phyloP scores from a whole-genome alignment of 2,797 vertebrate genomes.

The Pseudochromis fuscus region DNA sequence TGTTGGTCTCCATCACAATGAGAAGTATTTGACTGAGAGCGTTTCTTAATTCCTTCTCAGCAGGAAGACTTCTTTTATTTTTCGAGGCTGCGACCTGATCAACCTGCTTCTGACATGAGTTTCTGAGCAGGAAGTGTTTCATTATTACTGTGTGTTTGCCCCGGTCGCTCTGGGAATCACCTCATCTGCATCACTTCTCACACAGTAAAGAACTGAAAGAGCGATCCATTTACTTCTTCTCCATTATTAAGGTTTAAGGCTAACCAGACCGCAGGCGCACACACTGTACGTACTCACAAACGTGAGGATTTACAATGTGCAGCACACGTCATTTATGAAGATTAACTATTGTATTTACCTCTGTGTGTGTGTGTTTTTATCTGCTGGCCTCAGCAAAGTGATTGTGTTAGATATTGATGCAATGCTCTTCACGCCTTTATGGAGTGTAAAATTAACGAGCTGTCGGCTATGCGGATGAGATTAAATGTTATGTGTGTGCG shows the following conservation, averaged over 20 bases:
- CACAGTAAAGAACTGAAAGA: not conserved
- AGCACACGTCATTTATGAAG: slow-evolving; percentile 55
- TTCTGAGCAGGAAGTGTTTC: slow-evolving; percentile 28
- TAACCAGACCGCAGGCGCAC: not conserved
- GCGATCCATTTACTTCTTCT: not conserved
- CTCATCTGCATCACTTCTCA: not conserved
- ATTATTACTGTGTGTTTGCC: not conserved
- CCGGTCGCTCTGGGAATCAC: slow-evolving; percentile 12
- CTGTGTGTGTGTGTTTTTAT: slow-evolving; percentile 53
- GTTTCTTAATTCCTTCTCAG: slow-evolving; percentile 46
- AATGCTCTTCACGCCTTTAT: slow-evolving; percentile 73
- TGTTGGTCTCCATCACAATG: not conserved
- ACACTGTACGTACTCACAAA: slow-evolving; percentile 9
- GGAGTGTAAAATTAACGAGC: slow-evolving; percentile 79
- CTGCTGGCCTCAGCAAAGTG: slow-evolving; percentile 72
- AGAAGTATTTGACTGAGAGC: not conserved
- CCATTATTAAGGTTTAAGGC: not conserved
- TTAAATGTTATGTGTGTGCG: slow-evolving; percentile 59
- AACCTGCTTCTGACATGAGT: slow-evolving; percentile 54
- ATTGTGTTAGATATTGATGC: slow-evolving; percentile 77
- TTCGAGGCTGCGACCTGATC: slow-evolving; percentile 39
- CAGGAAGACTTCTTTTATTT: not conserved
- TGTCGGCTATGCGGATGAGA: slow-evolving; percentile 66
- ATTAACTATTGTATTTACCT: slow-evolving; percentile 68
- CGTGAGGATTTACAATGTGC: slow-evolving; percentile 24